Evolutionary conservation across 37 sponge, comb jelly and placozoan genomes (phyloP).

Genomic region (Eunapius fragilis): DNA sequence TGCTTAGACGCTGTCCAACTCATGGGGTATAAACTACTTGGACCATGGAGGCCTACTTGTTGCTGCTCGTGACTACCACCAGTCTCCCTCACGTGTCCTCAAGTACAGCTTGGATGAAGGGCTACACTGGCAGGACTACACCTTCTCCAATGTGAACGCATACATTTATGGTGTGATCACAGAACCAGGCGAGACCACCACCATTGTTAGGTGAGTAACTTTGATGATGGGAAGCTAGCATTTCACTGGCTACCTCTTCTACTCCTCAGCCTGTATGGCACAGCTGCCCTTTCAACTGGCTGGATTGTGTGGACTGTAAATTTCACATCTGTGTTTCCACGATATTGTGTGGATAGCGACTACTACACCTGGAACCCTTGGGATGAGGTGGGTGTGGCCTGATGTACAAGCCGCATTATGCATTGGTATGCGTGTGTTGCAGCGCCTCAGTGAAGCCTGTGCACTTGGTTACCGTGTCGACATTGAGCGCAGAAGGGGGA

Average conservation of each 20-base stretch:
- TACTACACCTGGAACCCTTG: slow-evolving; percentile 69
- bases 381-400: slow-evolving; percentile 53
- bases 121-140: slow-evolving; percentile 71
- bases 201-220: slow-evolving; percentile 74
- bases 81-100: slow-evolving; percentile 26
- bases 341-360: slow-evolving; percentile 37
- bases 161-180: slow-evolving; percentile 86
- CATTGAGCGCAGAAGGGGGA: slow-evolving; percentile 66
- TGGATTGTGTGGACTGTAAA: slow-evolving; percentile 75
- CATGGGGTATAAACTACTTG: slow-evolving; percentile 65
- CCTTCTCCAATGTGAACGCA: slow-evolving; percentile 41
- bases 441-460: slow-evolving; percentile 57
- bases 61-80: slow-evolving; percentile 76
- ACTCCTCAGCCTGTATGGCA: slow-evolving; percentile 59
- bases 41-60: slow-evolving; percentile 81
- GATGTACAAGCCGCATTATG: too few species aligned
- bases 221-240: not conserved
- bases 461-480: slow-evolving; percentile 65
- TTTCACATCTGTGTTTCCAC: slow-evolving; percentile 31
- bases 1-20: slow-evolving; percentile 40
- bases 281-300: not conserved
- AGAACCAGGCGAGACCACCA: slow-evolving; percentile 95
- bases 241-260: slow-evolving; percentile 5
- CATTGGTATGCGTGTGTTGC: not conserved
- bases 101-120: slow-evolving; percentile 91